Base-by-base conservation (phyloP, 2,888 invertebrate genomes). In the Rhimphoctona megacephalus region DNA sequence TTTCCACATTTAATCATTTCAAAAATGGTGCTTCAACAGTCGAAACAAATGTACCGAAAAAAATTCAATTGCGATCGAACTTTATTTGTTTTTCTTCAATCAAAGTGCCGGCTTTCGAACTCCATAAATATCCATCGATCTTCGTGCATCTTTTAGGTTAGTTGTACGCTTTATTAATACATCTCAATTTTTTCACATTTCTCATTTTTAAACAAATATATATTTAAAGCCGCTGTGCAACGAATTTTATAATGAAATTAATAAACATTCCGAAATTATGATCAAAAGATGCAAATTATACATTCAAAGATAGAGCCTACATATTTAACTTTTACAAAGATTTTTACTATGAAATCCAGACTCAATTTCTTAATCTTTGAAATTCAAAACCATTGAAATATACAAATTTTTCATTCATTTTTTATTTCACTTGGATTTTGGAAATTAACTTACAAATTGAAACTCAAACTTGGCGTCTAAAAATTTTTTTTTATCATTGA, bases 81-180 rank as follows among this genome's bases (percentile, higher is more conserved):
- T n/a, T 69, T 30, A n/a, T 57, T 69, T 79, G 69, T 67, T 43
- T 49, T 57, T n/a, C 17, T 66, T 25, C 33, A 25, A 43, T 39
- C 25, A 25, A 33, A 17, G 25, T 67, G 52, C 66, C 66, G 66
- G 36, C 52, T 49, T 19, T 67, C 25, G n/a, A 22, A 30, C 49
- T 30, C 49, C 54, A 7, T 57, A 39, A 57, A 54, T 36, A 67
- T 36, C 22, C 1, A 57, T 30, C 22, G 22, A 36, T 25, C 22
- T 46, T 11, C 66, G 22, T 25, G 25, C 49, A 67, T 39, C 3
- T 39, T 66, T 25, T 67, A 78, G 78, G 78, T 78, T 78, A 78
- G 67, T 6, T 67, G 25, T 52, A 30, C 52, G 39, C n/a, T 39
- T 57, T 30, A n/a, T 70, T 49, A 46, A 14, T 70, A 19, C 25